Evolutionary conservation across 2,888 invertebrate species (phyloP).

Genomic region (Fragum sueziense): DNA sequence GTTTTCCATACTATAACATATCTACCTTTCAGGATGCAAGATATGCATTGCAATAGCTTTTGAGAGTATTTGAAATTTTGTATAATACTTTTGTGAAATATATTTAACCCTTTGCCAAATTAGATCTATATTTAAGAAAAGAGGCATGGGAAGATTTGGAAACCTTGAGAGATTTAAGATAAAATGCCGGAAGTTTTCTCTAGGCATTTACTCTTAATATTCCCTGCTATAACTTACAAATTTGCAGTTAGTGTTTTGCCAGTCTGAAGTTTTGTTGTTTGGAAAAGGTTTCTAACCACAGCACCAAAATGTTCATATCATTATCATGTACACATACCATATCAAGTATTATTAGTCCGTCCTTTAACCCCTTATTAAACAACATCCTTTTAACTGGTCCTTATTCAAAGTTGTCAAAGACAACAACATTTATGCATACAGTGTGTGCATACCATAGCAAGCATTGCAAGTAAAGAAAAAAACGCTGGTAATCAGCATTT

Average conservation of each 20-base stretch:
- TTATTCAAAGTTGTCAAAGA: too few relatives aligned
- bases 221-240: neutral
- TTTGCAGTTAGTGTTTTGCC: neutral
- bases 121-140: too few relatives aligned
- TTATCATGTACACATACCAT: neutral
- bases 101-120: neutral
- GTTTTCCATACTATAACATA: neutral
- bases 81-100: too few relatives aligned
- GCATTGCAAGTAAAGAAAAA: neutral
- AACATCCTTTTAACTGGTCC: neutral
- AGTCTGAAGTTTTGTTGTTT: neutral
- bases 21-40: neutral
- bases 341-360: neutral
- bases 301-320: neutral
- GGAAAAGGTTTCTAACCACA: neutral
- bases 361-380: neutral
- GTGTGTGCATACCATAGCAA: neutral
- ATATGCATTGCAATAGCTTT: neutral
- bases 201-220: neutral
- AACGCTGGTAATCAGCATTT: neutral
- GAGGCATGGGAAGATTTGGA: too few relatives aligned
- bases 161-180: too few relatives aligned
- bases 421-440: too few relatives aligned
- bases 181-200: neutral
- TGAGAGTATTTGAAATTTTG: neutral